Percentiles rank a stretch among this genome's conserved stretches.
Evolutionary conservation across 2,888 invertebrate species (phyloP).

Genomic region (Clepsis dumicolana): DNA sequence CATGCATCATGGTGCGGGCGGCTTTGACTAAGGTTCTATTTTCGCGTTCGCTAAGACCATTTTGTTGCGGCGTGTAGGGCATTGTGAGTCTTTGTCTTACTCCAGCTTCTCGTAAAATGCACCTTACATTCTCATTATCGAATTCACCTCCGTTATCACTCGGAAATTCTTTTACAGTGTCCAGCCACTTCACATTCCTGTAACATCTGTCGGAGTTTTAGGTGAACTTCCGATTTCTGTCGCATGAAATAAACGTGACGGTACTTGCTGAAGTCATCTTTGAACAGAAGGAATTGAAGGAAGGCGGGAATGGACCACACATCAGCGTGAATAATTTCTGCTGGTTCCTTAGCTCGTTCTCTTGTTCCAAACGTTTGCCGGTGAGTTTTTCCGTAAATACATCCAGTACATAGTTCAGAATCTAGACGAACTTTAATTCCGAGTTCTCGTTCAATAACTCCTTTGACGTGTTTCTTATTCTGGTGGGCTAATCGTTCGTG

Average conservation of each 20-base stretch:
- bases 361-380: conserved; percentile 38
- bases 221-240: conserved; percentile 18
- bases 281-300: conserved; percentile 11
- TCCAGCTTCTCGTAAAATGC: conserved; percentile 1
- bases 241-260: neutral
- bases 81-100: conserved; percentile 11
- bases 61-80: conserved; percentile 19
- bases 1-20: conserved; percentile 14
- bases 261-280: conserved; percentile 21
- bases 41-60: conserved; percentile 1
- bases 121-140: conserved; percentile 1
- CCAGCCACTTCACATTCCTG: neutral
- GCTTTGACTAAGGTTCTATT: conserved; percentile 21
- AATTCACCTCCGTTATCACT: too few species aligned
- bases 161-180: neutral
- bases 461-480: conserved; percentile 30
- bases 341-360: conserved; percentile 33
- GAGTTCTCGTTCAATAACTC: conserved; percentile 24
- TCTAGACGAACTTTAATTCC: conserved; percentile 19
- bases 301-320: conserved; percentile 38
- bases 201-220: conserved; percentile 3
- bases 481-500: conserved; percentile 33
- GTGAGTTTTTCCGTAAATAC: conserved; percentile 42
- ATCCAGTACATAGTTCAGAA: conserved; percentile 41
- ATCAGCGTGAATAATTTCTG: conserved; percentile 39